Evolutionary conservation across 2,113 vertebrate genomes (phyloP).

Genomic region (Hylia prasina): DNA sequence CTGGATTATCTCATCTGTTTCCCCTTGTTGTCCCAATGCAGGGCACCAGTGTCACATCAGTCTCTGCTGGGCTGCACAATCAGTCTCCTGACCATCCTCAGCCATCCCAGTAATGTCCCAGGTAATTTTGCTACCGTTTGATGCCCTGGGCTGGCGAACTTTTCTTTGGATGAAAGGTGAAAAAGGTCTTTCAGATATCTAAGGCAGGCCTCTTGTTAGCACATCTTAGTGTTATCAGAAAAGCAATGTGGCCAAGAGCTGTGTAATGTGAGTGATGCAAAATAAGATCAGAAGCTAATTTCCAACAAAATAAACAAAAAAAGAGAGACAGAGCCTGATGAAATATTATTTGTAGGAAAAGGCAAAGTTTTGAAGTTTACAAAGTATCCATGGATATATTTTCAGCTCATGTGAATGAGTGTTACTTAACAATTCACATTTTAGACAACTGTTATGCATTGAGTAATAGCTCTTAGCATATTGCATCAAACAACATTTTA

Average conservation of each 20-base stretch:
- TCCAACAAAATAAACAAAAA: not conserved
- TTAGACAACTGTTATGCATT: not conserved
- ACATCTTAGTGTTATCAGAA: not conserved
- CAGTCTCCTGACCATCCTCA: not conserved
- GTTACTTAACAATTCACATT: not conserved
- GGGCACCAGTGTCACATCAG: not conserved
- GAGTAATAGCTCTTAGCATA: not conserved
- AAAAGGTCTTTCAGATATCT: not conserved
- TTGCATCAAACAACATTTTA: not conserved
- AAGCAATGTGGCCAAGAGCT: not conserved
- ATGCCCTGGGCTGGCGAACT: not conserved
- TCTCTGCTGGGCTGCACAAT: rapidly evolving
- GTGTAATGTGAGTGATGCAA: not conserved
- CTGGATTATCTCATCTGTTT: not conserved
- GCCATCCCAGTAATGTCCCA: not conserved
- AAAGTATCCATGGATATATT: not conserved
- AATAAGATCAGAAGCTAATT: not conserved
- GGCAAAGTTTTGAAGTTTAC: not conserved
- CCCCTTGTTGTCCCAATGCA: not conserved
- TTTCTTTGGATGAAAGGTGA: not conserved
- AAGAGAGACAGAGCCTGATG: not conserved
- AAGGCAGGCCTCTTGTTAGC: not conserved
- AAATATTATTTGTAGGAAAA: not conserved
- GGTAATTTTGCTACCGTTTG: not conserved
- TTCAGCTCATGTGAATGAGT: not conserved